Percentiles rank a stretch among this genome's conserved stretches.
These are phyloP conservation scores for Diadumene lineata DNA, from an alignment of 92 coral and sea anemone genomes.

Conservation along the genomic window DNA sequence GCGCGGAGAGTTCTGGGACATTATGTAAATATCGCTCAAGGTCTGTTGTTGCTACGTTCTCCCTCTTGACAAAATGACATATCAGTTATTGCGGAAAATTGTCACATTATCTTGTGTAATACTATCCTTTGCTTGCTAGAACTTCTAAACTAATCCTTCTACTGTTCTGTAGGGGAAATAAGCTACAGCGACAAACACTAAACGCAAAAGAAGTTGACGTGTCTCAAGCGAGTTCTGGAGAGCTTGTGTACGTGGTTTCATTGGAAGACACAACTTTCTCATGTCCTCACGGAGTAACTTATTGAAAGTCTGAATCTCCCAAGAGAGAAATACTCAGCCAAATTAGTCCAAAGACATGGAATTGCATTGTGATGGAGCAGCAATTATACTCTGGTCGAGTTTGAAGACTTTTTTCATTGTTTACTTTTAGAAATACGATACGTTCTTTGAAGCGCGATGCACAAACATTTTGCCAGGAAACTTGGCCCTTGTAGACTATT, in stretches of 20 bases:
- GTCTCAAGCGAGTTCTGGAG: too few relatives aligned
- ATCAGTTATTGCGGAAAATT: not conserved
- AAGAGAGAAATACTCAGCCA: too few relatives aligned
- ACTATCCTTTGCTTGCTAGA: not conserved
- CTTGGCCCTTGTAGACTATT: slow-evolving; percentile 5
- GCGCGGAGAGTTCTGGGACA: not conserved
- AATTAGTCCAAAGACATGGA: not conserved
- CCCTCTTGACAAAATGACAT: slow-evolving; percentile 2
- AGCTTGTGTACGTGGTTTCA: too few relatives aligned
- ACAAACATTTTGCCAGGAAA: not conserved
- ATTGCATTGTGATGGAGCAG: not conserved
- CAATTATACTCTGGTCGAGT: not conserved
- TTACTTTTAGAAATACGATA: not conserved
- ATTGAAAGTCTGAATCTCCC: too few relatives aligned
- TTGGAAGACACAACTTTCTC: too few relatives aligned
- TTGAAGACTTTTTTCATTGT: not conserved
- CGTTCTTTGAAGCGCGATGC: not conserved
- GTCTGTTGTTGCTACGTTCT: not conserved
- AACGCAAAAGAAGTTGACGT: too few relatives aligned
- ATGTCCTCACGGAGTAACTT: too few relatives aligned
- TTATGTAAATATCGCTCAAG: not conserved
- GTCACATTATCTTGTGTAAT: not conserved
- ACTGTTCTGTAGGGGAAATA: not conserved
- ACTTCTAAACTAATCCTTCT: not conserved
- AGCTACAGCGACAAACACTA: not conserved